Base-by-base conservation (phyloP, 2,888 invertebrate genomes). In the Silvanus unidentatus region DNA sequence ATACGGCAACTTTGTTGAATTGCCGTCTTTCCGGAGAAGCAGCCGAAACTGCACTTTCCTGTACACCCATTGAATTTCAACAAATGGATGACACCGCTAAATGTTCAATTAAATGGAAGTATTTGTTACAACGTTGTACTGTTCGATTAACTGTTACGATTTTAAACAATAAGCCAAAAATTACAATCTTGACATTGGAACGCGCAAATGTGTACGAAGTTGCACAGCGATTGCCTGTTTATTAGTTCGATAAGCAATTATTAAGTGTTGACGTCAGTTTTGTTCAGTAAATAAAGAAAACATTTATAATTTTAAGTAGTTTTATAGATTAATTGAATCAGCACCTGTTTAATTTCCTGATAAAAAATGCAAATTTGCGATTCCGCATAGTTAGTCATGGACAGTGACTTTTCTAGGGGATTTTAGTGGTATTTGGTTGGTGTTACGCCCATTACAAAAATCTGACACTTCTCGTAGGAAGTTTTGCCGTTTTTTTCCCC, bases 1-100 rank as follows among this genome's bases (percentile, higher is more conserved):
- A 84, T 50, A 85, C 86, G 0, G 86, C 85, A 6, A 80, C 82
- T 16, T 54, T 86, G 12, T 63, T 68, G 0, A 80, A 75, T 48
- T 69, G 81, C 39, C 73, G 78, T 8, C 69, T 87, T 8, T 76
- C 75, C 15, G 74, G 80, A n/a, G 69, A 70, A 43, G 68, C 75
- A 35, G 77, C 85, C 1, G 81, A 81, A 62, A 74, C 74, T n/a
- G 66, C 79, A 8, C 66, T 86, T 6, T 76, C 76, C 37, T 74
- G 77, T 52, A 71, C 74, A 12, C 82, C 81, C 73, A 27, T 22
- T 29, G 11, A 38, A 11, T 37, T 13, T 13, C 15, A n/a, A 16
- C 13, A 27, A 32, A 22, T 14, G 14, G 2, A 16, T 6, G n/a
- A 22, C 14, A 15, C 16, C 27, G 10, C 2, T 42, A 12, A 10